These are phyloP conservation scores for Intellagama lesueurii DNA, from an alignment of 2,797 vertebrate genomes.

Conservation along the genomic window DNA sequence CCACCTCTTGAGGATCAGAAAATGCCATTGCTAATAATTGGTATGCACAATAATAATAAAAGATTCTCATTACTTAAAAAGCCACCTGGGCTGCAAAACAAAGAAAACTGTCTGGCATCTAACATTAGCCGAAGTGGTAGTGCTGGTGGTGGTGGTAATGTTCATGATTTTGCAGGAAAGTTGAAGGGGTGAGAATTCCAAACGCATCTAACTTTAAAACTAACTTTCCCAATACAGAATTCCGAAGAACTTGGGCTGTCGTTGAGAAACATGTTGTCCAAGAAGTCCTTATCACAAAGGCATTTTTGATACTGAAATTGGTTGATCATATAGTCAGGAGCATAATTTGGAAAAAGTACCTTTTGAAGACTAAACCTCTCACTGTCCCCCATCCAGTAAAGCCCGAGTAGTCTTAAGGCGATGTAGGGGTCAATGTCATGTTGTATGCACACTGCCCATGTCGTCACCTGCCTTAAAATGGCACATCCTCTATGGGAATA, in stretches of 20 bases:
- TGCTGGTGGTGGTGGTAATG: no score
- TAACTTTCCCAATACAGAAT: background rate
- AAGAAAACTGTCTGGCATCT: no score
- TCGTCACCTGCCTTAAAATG: constrained; percentile 4
- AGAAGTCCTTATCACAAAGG: background rate
- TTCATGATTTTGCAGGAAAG: no score
- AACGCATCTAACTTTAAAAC: background rate
- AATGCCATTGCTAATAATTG: no score
- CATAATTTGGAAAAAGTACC: background rate
- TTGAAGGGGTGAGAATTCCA: no score
- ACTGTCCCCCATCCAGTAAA: background rate
- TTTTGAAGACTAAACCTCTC: background rate
- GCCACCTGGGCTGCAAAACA: no score
- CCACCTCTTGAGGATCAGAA: no score
- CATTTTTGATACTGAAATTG: background rate
- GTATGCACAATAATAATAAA: no score
- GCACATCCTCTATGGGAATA: background rate
- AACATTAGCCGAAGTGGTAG: no score
- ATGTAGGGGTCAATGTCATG: background rate
- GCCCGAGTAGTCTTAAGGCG: background rate
- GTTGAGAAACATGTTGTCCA: background rate
- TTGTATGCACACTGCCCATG: background rate
- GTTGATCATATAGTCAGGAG: background rate
- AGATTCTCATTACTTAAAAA: no score
- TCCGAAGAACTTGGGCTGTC: background rate